Evolutionary conservation across 2,797 vertebrate species (phyloP).

Genomic region (Hybognathus amarus): DNA sequence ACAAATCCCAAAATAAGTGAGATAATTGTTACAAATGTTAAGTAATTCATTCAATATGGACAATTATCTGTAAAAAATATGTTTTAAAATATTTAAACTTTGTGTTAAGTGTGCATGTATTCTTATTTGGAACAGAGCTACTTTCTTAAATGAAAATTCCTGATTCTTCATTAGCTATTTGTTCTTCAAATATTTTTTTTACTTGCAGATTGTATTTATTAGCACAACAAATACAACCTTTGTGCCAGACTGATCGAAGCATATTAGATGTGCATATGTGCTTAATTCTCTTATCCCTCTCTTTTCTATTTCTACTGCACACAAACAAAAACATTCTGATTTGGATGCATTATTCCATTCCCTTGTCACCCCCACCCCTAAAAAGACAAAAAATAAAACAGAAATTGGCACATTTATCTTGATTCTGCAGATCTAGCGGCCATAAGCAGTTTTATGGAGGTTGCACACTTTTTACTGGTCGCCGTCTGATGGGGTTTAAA

Average conservation of each 20-base stretch:
- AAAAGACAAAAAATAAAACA: constrained; percentile 25
- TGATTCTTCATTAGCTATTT: constrained; percentile 50
- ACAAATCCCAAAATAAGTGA: background rate
- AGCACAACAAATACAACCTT: constrained; percentile 44
- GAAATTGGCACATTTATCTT: constrained; percentile 50
- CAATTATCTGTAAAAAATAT: background rate
- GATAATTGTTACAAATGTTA: background rate
- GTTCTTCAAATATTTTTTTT: constrained; percentile 18
- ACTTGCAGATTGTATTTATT: constrained; percentile 53
- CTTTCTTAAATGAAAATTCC: background rate
- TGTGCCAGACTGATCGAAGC: constrained; percentile 39
- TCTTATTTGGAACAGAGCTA: background rate
- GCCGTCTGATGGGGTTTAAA: constrained; percentile 29
- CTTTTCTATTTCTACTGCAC: background rate
- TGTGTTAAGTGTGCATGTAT: background rate
- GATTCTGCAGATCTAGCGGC: constrained; percentile 48
- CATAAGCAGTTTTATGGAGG: constrained; percentile 20
- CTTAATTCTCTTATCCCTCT: background rate
- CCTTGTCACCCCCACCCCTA: constrained; percentile 19
- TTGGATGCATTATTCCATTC: constrained; percentile 58
- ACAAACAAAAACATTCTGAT: constrained; percentile 15
- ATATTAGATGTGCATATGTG: constrained; percentile 17
- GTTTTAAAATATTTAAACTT: background rate
- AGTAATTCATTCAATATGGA: background rate
- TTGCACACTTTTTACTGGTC: background rate